Evolutionary conservation across 2,797 vertebrate genomes (phyloP).

Genomic region (Malurus leucopterus): DNA sequence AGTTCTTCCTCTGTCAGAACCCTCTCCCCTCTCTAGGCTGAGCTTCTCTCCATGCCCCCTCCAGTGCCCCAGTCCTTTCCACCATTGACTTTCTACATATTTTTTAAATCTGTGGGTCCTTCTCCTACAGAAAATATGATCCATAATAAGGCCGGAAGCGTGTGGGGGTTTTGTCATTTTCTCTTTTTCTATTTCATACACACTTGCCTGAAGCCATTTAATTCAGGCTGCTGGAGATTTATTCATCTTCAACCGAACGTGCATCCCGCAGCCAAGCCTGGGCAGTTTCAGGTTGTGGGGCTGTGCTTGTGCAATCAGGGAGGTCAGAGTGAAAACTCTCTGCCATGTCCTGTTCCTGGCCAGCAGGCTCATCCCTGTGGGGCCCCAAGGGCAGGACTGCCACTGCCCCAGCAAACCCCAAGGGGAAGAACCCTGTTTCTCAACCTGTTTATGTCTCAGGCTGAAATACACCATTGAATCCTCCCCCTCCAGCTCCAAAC

Average conservation of each 20-base stretch:
- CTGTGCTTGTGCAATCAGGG: neutral
- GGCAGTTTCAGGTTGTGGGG: neutral
- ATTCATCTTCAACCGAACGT: neutral
- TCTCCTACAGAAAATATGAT: neutral
- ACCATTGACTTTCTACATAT: accelerated
- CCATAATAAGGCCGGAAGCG: neutral
- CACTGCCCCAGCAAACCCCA: accelerated
- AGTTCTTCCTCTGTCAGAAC: neutral
- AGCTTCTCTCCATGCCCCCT: too few species aligned
- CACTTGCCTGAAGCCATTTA: neutral
- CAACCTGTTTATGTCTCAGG: neutral
- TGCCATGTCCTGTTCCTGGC: accelerated
- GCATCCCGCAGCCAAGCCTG: neutral
- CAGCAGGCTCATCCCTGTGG: neutral
- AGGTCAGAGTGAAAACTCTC: neutral
- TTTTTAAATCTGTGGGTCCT: neutral
- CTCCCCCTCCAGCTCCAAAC: neutral
- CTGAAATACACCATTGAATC: neutral
- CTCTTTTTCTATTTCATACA: neutral
- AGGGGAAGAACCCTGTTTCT: neutral
- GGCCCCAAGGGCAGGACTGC: accelerated
- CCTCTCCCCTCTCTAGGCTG: neutral
- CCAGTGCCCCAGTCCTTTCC: neutral
- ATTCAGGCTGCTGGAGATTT: neutral
- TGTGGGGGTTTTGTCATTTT: neutral